These are phyloP conservation scores for Argyresthia albistria DNA, from an alignment of 2,888 invertebrate genomes.

Conservation along the genomic window DNA sequence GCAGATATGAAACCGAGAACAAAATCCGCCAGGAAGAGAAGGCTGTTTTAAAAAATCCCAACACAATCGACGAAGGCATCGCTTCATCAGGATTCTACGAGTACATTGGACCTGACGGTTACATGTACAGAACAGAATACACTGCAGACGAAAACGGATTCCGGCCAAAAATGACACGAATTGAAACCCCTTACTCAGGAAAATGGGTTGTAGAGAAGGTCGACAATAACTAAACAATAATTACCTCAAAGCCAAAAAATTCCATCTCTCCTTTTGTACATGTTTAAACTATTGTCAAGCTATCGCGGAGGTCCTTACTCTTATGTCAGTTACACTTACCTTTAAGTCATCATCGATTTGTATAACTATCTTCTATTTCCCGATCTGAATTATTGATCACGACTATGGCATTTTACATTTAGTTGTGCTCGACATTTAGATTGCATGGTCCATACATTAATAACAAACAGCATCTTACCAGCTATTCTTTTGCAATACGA, in stretches of 20 bases:
- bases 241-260: neutral
- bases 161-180: slow-evolving; percentile 54
- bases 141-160: slow-evolving; percentile 68
- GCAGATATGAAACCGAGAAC: slow-evolving; percentile 68
- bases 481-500: no score
- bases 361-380: slow-evolving; percentile 25
- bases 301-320: neutral
- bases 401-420: slow-evolving; percentile 43
- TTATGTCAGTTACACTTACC: no score
- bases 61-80: slow-evolving; percentile 61
- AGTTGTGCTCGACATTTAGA: slow-evolving; percentile 10
- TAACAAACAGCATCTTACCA: no score
- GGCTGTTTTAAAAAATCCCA: slow-evolving; percentile 61
- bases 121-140: slow-evolving; percentile 66
- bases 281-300: no score
- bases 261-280: neutral
- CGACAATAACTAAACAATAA: slow-evolving; percentile 19
- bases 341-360: slow-evolving; percentile 16
- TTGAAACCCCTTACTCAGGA: slow-evolving; percentile 62
- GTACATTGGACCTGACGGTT: slow-evolving; percentile 67
- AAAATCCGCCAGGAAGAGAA: slow-evolving; percentile 68
- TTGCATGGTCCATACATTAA: no score
- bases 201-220: slow-evolving; percentile 63
- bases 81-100: slow-evolving; percentile 66
- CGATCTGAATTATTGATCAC: slow-evolving; percentile 32